Evolutionary conservation across 2,888 invertebrate genomes (phyloP), one percentile per base, ranked within the genome.

Genomic region (Dorcus parallelipipedus): DNA sequence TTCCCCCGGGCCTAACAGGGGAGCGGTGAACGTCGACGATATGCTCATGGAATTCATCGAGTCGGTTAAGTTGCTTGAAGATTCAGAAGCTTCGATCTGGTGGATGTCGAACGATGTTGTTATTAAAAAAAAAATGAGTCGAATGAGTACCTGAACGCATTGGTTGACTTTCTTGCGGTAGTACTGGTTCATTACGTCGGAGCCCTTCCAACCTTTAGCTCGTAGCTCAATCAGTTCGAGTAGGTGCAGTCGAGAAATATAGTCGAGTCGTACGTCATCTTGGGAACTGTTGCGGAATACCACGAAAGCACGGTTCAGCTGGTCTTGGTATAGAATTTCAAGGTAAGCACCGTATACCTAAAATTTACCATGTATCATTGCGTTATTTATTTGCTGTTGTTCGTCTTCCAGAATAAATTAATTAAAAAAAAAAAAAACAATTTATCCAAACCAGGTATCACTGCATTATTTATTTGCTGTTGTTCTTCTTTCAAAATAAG

Each of bases 211-310:
- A 74, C 90, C 88, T 79, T 91, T 91, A 63, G 95, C 95, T 76
- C 96, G 85, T 74, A 96, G 82, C 81, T 97, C 96, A 71, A 97
- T 93, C 64, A 96, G 83, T 82, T 96, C 95, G 76, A 97, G 86
- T 72, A 96, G 84, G 79, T 92, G 90, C 74, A 93, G 85, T 79
- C 95, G 86, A 71, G 92, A 91, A 78, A 90, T 86, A 76, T 90
- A 86, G 76, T 93, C 93, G 72, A 95, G 82, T 77, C 89, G 86
- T 77, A 91, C 90, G 79, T 93, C 91, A 79, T 93, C 92, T 78
- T 92, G 90, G 71, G 92, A 92, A 71, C 91, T 93, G 81, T 94
- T 93, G 70, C 94, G 87, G 78, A 94, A 91, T 73, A 90, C 87
- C 71, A 91, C 89, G 81, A 93, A 94, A 71, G 87, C 87, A 79